Evolutionary conservation across 37 sponge, comb jelly and placozoan species (phyloP).

Genomic region (Eunapius fragilis): DNA sequence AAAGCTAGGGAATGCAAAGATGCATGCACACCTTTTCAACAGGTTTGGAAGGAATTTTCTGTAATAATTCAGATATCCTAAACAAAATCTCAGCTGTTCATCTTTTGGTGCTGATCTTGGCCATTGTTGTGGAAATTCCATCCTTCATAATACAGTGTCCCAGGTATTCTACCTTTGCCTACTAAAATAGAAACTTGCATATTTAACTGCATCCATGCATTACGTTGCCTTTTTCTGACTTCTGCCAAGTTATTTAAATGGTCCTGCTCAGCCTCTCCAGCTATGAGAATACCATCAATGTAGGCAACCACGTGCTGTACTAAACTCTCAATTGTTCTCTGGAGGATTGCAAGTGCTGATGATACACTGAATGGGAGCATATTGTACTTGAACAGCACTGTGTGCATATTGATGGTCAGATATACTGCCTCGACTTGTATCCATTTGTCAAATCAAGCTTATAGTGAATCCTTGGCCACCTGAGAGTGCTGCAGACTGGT

Average conservation of each 20-base stretch:
- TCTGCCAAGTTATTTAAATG: slow-evolving; percentile 17
- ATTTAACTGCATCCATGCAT: slow-evolving; percentile 51
- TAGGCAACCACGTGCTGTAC: slow-evolving; percentile 16
- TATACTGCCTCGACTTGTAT: slow-evolving; percentile 22
- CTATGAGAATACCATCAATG: slow-evolving; percentile 36
- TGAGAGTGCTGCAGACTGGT: slow-evolving; percentile 20
- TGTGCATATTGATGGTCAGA: slow-evolving; percentile 48
- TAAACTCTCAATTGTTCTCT: slow-evolving; percentile 37
- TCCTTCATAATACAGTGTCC: slow-evolving; percentile 36
- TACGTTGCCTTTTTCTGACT: slow-evolving; percentile 15
- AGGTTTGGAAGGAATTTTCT: slow-evolving; percentile 56
- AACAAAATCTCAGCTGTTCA: slow-evolving; percentile 8
- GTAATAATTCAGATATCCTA: slow-evolving; percentile 51
- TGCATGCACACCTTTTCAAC: not conserved
- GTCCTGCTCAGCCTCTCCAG: slow-evolving; percentile 6
- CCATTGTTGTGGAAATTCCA: slow-evolving; percentile 8
- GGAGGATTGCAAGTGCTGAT: slow-evolving; percentile 46
- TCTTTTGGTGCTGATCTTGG: slow-evolving; percentile 9
- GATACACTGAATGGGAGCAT: slow-evolving; percentile 48
- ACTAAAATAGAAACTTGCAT: slow-evolving; percentile 45
- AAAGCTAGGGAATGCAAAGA: slow-evolving; percentile 10
- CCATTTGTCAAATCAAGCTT: slow-evolving; percentile 42
- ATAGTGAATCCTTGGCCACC: slow-evolving; percentile 43
- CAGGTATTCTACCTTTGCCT: slow-evolving; percentile 47
- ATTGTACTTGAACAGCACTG: slow-evolving; percentile 46